Evolutionary conservation across 1,140 invertebrate genomes (phyloP).

Genomic region (Nebria ingens): DNA sequence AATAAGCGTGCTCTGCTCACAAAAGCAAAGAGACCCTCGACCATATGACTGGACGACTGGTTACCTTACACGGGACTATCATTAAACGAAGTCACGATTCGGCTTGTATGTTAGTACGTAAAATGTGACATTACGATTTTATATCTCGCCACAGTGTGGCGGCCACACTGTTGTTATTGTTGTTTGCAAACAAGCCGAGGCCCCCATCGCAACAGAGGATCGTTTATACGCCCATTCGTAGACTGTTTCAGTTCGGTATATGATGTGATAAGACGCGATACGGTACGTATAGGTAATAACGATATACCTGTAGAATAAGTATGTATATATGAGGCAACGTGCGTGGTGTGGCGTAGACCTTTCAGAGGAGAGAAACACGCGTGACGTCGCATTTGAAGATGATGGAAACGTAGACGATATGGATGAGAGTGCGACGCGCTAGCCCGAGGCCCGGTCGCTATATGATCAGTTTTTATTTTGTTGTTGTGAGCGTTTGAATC

Average conservation of each 20-base stretch:
- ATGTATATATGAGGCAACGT: too few relatives aligned
- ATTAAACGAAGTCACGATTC: constrained; percentile 24
- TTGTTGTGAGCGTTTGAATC: not conserved
- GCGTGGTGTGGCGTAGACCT: too few relatives aligned
- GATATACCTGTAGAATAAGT: too few relatives aligned
- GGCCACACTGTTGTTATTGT: constrained; percentile 7
- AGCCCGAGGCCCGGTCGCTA: not conserved
- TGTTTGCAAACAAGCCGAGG: not conserved
- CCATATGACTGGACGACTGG: constrained; percentile 15
- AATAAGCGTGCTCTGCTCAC: not conserved
- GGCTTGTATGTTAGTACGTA: constrained; percentile 22
- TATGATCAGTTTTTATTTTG: constrained; percentile 6
- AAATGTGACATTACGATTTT: constrained; percentile 25
- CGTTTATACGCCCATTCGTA: constrained; percentile 1
- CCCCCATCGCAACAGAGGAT: not conserved
- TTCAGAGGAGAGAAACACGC: too few relatives aligned
- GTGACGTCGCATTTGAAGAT: too few relatives aligned
- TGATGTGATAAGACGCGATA: too few relatives aligned
- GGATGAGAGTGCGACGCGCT: not conserved
- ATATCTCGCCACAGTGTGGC: constrained; percentile 13
- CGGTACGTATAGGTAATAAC: too few relatives aligned
- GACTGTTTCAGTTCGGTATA: too few relatives aligned
- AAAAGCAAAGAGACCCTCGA: constrained; percentile 14
- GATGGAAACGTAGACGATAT: not conserved
- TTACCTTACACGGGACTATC: constrained; percentile 18